These are phyloP conservation scores for Hesperophylax magnus DNA, from an alignment of 1,140 invertebrate species.

Conservation along the genomic window DNA sequence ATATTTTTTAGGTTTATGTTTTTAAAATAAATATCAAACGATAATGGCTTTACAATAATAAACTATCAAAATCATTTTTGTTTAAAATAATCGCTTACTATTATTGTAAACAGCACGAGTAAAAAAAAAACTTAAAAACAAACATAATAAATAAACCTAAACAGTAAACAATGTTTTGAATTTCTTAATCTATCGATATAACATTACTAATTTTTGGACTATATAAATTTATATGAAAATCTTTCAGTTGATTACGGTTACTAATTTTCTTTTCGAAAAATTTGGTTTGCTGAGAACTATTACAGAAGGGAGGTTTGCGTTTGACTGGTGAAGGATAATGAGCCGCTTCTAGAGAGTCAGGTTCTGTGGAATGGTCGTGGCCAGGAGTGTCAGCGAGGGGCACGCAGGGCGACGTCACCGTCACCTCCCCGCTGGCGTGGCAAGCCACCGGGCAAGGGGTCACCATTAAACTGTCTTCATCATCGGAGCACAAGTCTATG, in stretches of 20 bases:
- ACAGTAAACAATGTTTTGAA: neutral
- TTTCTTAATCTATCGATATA: conserved; percentile 48
- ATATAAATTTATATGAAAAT: conserved; percentile 39
- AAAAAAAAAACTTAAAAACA: neutral
- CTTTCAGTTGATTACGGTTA: conserved; percentile 28
- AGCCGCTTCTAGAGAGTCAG: conserved; percentile 42
- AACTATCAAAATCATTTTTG: no score
- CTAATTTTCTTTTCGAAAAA: conserved; percentile 11
- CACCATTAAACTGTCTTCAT: conserved; percentile 65
- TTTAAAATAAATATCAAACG: no score
- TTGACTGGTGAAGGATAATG: conserved; percentile 14
- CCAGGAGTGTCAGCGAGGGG: conserved; percentile 59
- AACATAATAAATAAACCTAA: conserved; percentile 20
- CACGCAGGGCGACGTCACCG: neutral
- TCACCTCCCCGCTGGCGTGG: conserved; percentile 18
- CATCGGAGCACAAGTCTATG: conserved; percentile 70
- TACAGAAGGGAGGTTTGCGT: conserved; percentile 6
- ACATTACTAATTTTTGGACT: conserved; percentile 45
- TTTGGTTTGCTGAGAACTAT: neutral
- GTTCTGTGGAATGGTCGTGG: conserved; percentile 61
- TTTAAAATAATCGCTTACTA: no score
- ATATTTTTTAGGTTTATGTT: no score
- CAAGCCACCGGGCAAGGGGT: conserved; percentile 59
- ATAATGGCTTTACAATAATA: no score
- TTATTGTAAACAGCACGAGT: no score